Conservation (phyloP, 2,888 invertebrate species). For the Yponomeuta malinellus region DNA sequence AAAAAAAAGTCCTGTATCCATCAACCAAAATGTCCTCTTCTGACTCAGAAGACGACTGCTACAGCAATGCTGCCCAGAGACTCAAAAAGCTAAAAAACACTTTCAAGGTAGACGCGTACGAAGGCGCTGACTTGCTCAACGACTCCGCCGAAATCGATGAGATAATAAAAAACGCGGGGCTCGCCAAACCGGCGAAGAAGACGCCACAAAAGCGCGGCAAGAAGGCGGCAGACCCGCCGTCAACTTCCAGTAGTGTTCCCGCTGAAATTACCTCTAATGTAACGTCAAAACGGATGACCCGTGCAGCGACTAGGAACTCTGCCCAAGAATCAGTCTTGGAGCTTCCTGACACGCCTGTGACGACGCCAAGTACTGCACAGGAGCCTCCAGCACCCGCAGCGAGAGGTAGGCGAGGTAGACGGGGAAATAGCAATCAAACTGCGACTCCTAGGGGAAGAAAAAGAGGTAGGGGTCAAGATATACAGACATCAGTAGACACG, state of each 20-base stretch:
- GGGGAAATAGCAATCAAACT: background rate
- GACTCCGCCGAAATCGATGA: slow-evolving; percentile 21
- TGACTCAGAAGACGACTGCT: slow-evolving; percentile 64
- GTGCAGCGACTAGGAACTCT: background rate
- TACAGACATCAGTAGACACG: too few relatives aligned
- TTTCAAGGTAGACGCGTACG: slow-evolving; percentile 35
- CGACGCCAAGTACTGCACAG: background rate
- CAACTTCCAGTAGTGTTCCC: background rate
- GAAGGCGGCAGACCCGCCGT: background rate
- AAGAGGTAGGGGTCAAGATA: slow-evolving; percentile 19
- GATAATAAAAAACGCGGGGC: background rate
- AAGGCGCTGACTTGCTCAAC: slow-evolving; percentile 30
- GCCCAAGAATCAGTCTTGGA: background rate
- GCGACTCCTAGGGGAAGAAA: slow-evolving; percentile 17
- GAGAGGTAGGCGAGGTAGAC: slow-evolving; percentile 15
- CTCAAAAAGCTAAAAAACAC: slow-evolving; percentile 43
- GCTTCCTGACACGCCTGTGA: background rate
- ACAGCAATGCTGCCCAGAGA: slow-evolving; percentile 49
- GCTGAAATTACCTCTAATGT: background rate
- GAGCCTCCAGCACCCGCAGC: background rate
- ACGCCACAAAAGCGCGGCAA: background rate
- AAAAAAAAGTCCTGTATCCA: slow-evolving; percentile 5
- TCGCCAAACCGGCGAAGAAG: background rate
- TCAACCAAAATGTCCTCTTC: slow-evolving; percentile 44
- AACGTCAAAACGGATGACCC: background rate